Percentiles rank a stretch among this genome's conserved stretches.
Evolutionary conservation across 2,797 vertebrate species (phyloP).

Genomic region (Huso huso): DNA sequence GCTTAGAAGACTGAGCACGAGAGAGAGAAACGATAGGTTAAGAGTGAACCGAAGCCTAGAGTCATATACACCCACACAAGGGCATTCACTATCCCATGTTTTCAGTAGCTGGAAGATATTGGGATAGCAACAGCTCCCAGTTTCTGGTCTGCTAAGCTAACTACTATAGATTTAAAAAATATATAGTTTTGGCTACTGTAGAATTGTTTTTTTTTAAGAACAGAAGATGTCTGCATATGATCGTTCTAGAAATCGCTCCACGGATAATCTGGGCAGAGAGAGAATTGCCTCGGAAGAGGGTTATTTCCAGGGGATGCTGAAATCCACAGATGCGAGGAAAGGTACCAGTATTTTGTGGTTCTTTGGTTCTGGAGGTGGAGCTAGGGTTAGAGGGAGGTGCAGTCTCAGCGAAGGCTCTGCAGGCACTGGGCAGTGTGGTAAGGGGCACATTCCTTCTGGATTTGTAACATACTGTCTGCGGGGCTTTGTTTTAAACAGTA

Average conservation of each 20-base stretch:
- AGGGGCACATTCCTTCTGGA: too few relatives aligned
- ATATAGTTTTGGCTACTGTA: too few relatives aligned
- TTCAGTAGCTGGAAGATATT: constrained; percentile 19
- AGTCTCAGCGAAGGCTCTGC: too few relatives aligned
- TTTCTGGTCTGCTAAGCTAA: too few relatives aligned
- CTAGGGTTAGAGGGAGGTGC: too few relatives aligned
- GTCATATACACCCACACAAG: constrained; percentile 44
- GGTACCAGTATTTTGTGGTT: constrained; percentile 36
- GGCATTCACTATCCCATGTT: constrained; percentile 21
- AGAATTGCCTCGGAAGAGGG: constrained; percentile 57
- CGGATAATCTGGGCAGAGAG: constrained; percentile 49
- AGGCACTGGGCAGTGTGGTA: too few relatives aligned
- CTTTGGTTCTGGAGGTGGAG: too few relatives aligned
- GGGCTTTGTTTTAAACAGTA: too few relatives aligned
- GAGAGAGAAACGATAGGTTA: constrained; percentile 43
- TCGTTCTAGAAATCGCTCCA: constrained; percentile 56
- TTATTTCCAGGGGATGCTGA: constrained; percentile 66
- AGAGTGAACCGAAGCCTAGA: constrained; percentile 20
- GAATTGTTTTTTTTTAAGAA: too few relatives aligned
- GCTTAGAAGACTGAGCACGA: constrained; percentile 34
- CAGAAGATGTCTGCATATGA: constrained; percentile 45
- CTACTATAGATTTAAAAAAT: too few relatives aligned
- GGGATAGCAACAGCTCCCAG: constrained; percentile 15
- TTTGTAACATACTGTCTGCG: too few relatives aligned
- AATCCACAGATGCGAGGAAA: constrained; percentile 63